Conservation (phyloP, 2,888 invertebrate genomes). For the Penaeus monodon region DNA sequence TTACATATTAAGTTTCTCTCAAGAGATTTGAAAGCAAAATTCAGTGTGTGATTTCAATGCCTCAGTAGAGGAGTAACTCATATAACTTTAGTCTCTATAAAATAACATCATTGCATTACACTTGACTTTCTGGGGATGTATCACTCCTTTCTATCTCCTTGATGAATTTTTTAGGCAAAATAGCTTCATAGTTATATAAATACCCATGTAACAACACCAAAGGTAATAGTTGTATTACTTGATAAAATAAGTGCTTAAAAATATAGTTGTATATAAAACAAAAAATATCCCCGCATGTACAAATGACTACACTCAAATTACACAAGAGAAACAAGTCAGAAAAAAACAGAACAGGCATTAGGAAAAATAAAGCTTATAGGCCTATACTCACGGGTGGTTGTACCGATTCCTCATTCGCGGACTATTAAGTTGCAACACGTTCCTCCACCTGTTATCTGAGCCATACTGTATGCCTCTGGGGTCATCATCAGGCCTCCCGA, state of each 20-base stretch:
- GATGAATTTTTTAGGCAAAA: no score
- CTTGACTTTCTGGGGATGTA: no score
- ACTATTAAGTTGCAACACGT: constrained; percentile 3
- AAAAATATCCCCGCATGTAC: not conserved
- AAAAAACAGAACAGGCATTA: not conserved
- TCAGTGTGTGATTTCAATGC: no score
- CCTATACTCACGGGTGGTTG: constrained; percentile 41
- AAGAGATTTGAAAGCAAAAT: no score
- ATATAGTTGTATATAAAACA: not conserved
- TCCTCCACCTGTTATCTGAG: constrained; percentile 29
- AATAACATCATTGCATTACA: no score
- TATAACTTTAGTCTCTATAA: no score
- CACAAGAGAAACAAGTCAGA: not conserved
- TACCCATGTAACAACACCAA: no score
- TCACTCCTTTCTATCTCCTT: no score
- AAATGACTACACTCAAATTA: not conserved
- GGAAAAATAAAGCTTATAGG: not conserved
- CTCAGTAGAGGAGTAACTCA: no score
- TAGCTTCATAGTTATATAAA: no score
- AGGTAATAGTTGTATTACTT: not conserved
- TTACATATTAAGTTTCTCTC: no score
- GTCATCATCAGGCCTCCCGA: constrained; percentile 43
- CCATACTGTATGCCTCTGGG: constrained; percentile 30
- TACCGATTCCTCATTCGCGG: constrained; percentile 26
- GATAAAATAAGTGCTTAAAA: no score